These are phyloP conservation scores for Gallinago nigripennis DNA, from an alignment of 2,797 vertebrate species.

Conservation along the genomic window DNA sequence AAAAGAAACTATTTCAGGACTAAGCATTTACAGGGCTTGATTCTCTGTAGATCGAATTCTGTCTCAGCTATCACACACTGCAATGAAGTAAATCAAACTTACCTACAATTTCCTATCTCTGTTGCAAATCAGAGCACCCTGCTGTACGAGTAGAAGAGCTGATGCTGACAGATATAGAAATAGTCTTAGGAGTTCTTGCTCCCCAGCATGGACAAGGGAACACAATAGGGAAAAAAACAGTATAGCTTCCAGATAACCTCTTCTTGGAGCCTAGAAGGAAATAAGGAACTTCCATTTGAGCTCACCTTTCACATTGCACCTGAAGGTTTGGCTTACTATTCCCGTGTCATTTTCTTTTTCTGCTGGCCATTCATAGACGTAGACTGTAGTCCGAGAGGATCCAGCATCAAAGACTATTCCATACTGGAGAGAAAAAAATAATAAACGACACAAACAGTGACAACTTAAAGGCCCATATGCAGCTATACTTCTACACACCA, in stretches of 20 bases:
- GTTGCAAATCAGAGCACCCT: background rate
- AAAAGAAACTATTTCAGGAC: background rate
- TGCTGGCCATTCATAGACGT: constrained; percentile 92
- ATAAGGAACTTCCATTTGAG: background rate
- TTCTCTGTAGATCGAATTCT: background rate
- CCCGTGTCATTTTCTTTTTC: constrained; percentile 94
- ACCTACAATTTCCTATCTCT: background rate
- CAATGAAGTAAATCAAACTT: background rate
- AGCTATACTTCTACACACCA: background rate
- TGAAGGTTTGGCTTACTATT: constrained; percentile 84
- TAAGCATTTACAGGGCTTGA: background rate
- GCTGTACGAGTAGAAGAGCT: background rate
- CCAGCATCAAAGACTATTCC: constrained; percentile 94
- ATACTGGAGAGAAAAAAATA: constrained; percentile 77
- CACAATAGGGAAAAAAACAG: fast-evolving
- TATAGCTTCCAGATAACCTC: background rate
- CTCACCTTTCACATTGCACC: constrained; percentile 87
- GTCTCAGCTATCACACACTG: background rate
- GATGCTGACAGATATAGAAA: background rate
- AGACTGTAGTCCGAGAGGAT: constrained; percentile 90
- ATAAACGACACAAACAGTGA: background rate
- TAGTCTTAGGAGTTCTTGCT: background rate
- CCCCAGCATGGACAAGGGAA: background rate
- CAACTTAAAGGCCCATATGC: background rate
- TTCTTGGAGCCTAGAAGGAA: background rate